Evolutionary conservation across 2,888 invertebrate genomes (phyloP).

Genomic region (Elegia similella): DNA sequence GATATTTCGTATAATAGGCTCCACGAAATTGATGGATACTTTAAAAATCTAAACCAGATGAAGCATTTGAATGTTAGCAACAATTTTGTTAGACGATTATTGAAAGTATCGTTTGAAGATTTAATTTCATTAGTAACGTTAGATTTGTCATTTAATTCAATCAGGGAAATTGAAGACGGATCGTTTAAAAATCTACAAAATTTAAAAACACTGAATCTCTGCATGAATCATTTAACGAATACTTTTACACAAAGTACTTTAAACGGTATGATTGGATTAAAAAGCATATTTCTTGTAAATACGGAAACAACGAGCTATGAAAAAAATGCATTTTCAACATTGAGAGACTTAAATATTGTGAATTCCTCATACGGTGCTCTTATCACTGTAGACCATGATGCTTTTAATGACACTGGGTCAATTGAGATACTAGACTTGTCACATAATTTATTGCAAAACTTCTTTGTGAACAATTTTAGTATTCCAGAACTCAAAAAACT

Average conservation of each 20-base stretch:
- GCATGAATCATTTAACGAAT: constrained; percentile 19
- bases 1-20: constrained; percentile 20
- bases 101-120: constrained; percentile 17
- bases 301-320: constrained; percentile 17
- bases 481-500: constrained; percentile 26
- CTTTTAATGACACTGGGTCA: constrained; percentile 25
- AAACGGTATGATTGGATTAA: constrained; percentile 17
- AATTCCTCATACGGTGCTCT: constrained; percentile 29
- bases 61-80: constrained; percentile 14
- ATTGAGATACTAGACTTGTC: constrained; percentile 27
- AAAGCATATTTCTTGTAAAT: constrained; percentile 16
- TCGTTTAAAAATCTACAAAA: constrained; percentile 20
- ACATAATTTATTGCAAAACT: constrained; percentile 26
- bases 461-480: constrained; percentile 26
- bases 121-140: neutral
- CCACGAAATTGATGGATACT: constrained; percentile 9
- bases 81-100: constrained; percentile 20
- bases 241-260: constrained; percentile 19
- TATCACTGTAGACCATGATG: constrained; percentile 22
- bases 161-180: neutral
- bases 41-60: constrained; percentile 9
- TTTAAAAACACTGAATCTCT: constrained; percentile 21
- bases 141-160: constrained; percentile 1
- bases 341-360: constrained; percentile 18
- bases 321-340: constrained; percentile 22